phyloP scores from a whole-genome alignment of 2,113 vertebrate genomes.

The Aptenodytes forsteri region DNA sequence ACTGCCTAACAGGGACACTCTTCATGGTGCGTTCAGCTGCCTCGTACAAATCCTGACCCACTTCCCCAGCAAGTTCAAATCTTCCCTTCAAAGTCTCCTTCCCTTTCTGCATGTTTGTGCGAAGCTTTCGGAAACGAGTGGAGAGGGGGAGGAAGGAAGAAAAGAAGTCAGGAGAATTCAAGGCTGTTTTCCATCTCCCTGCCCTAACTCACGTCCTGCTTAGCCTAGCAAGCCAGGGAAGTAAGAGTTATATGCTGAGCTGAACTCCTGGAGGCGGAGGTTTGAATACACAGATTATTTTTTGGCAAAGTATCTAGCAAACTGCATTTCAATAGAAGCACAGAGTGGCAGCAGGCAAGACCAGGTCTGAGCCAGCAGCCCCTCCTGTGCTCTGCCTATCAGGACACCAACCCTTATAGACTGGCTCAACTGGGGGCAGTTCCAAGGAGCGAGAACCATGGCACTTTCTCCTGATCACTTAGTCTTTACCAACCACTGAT shows the following conservation, averaged over 20 bases:
- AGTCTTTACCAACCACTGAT: background rate
- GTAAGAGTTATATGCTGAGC: background rate
- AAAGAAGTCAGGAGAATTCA: background rate
- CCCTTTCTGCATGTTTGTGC: background rate
- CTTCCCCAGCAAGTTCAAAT: background rate
- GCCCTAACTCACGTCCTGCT: background rate
- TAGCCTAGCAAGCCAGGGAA: background rate
- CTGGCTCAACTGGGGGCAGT: background rate
- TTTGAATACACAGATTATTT: background rate
- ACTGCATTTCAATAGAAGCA: background rate
- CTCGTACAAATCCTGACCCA: background rate
- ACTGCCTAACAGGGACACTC: background rate
- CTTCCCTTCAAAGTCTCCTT: background rate
- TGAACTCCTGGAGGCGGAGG: background rate
- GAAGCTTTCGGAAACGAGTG: background rate
- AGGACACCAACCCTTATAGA: background rate
- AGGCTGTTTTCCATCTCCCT: background rate
- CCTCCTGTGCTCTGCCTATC: background rate
- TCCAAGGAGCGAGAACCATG: background rate
- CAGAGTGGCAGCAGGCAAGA: background rate
- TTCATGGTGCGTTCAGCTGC: fast-evolving
- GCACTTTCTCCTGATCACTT: background rate
- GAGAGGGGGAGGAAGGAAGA: background rate
- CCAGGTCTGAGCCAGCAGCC: background rate
- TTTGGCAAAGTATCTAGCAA: background rate